Evolutionary conservation across 2,888 invertebrate genomes (phyloP).

Genomic region (Campoplex capitator): DNA sequence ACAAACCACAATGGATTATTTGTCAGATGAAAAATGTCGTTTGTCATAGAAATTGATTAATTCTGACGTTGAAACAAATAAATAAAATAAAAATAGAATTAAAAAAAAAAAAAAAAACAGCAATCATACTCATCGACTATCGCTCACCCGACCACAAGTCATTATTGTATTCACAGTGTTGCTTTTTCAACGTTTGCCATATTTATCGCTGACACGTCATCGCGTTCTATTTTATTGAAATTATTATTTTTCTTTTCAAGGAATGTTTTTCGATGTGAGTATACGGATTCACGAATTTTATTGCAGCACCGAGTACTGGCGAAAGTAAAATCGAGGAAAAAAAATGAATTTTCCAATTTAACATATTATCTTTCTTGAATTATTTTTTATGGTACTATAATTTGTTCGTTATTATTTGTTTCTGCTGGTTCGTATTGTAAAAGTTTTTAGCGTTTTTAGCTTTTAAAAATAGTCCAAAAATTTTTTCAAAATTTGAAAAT

Average conservation of each 20-base stretch:
- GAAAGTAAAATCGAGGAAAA: constrained; percentile 2
- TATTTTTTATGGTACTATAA: background rate
- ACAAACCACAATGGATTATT: background rate
- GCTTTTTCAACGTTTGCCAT: constrained; percentile 42
- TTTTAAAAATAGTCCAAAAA: background rate
- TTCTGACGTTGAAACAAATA: background rate
- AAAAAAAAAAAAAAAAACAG: background rate
- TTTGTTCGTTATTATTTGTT: background rate
- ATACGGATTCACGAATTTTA: constrained; percentile 23
- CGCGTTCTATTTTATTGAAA: constrained; percentile 21
- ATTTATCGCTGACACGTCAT: constrained; percentile 46
- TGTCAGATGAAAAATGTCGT: background rate
- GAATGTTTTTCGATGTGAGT: constrained; percentile 62
- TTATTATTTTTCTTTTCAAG: constrained; percentile 30
- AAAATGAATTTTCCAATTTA: background rate
- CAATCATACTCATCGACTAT: constrained; percentile 24
- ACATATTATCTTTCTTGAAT: background rate
- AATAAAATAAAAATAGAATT: background rate
- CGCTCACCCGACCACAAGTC: constrained; percentile 19
- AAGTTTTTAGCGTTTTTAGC: background rate
- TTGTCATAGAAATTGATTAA: background rate
- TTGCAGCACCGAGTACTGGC: constrained; percentile 31
- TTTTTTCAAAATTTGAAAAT: too few species aligned
- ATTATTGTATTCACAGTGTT: constrained; percentile 37
- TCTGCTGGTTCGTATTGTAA: background rate